A percentile compares a stretch with the other conserved stretches of the same genome.
Conservation (phyloP, 2,113 vertebrate species). For the Boulengeromyrus knoepffleri region DNA sequence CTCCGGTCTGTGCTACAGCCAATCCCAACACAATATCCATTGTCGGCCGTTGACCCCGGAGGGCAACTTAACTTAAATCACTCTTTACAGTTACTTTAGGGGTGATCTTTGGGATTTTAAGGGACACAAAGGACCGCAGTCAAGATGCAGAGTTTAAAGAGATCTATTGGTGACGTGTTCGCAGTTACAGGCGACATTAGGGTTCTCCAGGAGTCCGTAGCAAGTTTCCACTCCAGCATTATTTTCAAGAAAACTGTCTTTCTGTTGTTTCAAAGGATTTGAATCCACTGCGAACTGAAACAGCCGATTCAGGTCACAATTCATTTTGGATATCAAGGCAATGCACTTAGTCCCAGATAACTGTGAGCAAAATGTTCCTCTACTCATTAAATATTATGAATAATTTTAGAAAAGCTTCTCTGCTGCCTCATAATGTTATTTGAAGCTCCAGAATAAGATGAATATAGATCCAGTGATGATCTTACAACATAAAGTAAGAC, state of each 20-base stretch:
- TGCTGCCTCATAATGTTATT: background rate
- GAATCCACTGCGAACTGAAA: background rate
- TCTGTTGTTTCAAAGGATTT: background rate
- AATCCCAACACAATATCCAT: background rate
- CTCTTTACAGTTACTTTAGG: constrained; percentile 11
- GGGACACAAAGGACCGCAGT: background rate
- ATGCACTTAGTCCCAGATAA: background rate
- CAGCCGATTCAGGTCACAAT: background rate
- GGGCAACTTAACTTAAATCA: constrained; percentile 7
- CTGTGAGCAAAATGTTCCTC: background rate
- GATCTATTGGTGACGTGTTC: background rate
- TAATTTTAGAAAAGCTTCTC: background rate
- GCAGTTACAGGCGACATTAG: background rate
- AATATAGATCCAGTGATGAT: background rate
- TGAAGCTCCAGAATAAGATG: background rate
- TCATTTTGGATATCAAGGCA: background rate
- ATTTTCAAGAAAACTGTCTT: background rate
- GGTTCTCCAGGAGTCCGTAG: background rate
- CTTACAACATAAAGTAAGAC: background rate
- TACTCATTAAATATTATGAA: background rate
- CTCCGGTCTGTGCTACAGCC: background rate
- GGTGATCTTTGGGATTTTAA: background rate
- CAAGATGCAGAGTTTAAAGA: background rate
- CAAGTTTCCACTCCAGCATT: background rate
- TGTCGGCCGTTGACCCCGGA: background rate